Percentiles rank a stretch among this genome's conserved stretches.
Evolutionary conservation across 2,113 vertebrate genomes (phyloP).

Genomic region (Litocranius walleri): DNA sequence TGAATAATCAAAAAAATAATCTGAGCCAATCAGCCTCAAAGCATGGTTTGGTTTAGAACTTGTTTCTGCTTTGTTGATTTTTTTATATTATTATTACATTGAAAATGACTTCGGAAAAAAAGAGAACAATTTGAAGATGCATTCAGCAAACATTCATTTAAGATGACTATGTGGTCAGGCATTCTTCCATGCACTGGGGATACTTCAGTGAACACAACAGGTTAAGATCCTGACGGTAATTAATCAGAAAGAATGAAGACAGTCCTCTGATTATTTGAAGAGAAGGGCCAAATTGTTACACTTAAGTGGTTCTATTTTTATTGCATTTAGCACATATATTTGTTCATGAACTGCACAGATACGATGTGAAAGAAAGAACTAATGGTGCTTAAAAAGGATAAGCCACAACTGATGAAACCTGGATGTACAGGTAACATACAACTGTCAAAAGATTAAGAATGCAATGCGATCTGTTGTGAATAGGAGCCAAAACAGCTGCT

Average conservation of each 20-base stretch:
- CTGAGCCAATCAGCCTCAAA: not conserved
- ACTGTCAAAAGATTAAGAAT: not conserved
- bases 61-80: not conserved
- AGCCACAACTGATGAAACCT: not conserved
- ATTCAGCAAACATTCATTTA: not conserved
- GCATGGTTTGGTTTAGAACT: not conserved
- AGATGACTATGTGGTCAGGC: not conserved
- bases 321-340: not conserved
- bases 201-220: not conserved
- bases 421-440: not conserved
- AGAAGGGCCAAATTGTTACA: not conserved
- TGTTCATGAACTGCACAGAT: not conserved
- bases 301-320: not conserved
- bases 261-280: not conserved
- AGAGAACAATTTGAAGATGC: not conserved
- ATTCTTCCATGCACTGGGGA: no score
- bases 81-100: not conserved
- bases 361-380: not conserved
- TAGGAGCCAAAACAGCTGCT: not conserved
- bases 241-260: not conserved
- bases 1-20: not conserved
- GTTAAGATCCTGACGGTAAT: not conserved
- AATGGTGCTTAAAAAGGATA: not conserved
- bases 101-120: not conserved
- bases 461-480: not conserved